Evolutionary conservation across 2,888 invertebrate genomes (phyloP).

Genomic region (Lordiphosa andalusiaca): DNA sequence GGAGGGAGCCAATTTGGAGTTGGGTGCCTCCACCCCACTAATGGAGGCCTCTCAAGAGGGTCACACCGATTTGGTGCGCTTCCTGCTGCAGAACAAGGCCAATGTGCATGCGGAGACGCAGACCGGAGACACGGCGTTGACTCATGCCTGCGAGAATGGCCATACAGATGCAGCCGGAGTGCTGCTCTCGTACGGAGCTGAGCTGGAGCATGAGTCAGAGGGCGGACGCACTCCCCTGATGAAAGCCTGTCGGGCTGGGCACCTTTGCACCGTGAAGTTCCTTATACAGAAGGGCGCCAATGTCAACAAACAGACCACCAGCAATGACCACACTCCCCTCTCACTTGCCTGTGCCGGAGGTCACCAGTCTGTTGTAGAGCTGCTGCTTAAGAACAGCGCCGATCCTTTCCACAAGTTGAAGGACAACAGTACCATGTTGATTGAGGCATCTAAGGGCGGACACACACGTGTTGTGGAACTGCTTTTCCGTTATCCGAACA

Average conservation of each 20-base stretch:
- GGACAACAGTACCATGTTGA: constrained; percentile 99
- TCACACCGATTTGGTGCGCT: constrained; percentile 93
- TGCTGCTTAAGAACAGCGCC: constrained; percentile 93
- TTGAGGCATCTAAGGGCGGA: constrained; percentile 98
- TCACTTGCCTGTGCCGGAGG: constrained; percentile 98
- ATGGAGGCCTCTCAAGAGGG: constrained; percentile 99
- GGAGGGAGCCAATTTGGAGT: constrained; percentile 95
- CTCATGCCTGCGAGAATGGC: constrained; percentile 99
- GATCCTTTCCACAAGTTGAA: constrained; percentile 98
- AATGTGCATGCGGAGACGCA: constrained; percentile 96
- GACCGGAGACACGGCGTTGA: constrained; percentile 96
- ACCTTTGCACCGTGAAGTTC: constrained; percentile 97
- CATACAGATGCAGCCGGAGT: constrained; percentile 98
- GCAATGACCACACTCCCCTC: constrained; percentile 98
- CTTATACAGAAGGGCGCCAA: constrained; percentile 93
- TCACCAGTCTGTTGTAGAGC: constrained; percentile 95
- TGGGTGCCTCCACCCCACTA: constrained; percentile 96
- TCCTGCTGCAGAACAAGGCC: constrained; percentile 90
- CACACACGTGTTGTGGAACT: constrained; percentile 97
- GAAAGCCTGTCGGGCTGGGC: constrained; percentile 98
- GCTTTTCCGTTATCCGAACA: constrained; percentile 94
- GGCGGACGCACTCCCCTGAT: constrained; percentile 98
- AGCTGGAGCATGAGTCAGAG: constrained; percentile 97
- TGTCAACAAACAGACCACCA: constrained; percentile 93
- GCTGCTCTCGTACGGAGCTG: constrained; percentile 93